A percentile compares a stretch with the other conserved stretches of the same genome.
phyloP scores from a whole-genome alignment of 92 coral and sea anemone species.

The Ricordea florida region DNA sequence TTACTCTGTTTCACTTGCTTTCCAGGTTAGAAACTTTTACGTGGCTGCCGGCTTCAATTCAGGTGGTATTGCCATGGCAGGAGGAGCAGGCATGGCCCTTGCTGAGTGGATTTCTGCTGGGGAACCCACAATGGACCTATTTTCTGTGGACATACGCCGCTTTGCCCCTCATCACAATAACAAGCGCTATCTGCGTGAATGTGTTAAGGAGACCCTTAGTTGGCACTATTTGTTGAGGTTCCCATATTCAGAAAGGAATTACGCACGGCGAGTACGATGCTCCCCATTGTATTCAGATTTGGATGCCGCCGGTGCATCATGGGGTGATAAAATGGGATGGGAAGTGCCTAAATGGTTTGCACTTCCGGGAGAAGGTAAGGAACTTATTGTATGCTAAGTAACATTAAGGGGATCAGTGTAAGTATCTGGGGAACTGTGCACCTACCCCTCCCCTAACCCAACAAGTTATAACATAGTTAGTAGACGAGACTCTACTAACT shows the following conservation, averaged over 20 bases:
- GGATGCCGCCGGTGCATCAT: slow-evolving; percentile 75
- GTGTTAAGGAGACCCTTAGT: slow-evolving; percentile 74
- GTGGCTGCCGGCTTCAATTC: slow-evolving; percentile 95
- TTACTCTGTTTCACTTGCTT: not conserved
- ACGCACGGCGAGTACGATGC: slow-evolving; percentile 60
- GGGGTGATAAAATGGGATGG: slow-evolving; percentile 93
- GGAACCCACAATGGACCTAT: slow-evolving; percentile 87
- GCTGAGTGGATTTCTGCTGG: slow-evolving; percentile 96
- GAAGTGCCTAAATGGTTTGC: slow-evolving; percentile 80
- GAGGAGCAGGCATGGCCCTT: slow-evolving; percentile 93
- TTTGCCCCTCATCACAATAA: slow-evolving; percentile 85
- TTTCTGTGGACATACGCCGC: slow-evolving; percentile 89
- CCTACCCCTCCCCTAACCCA: too few relatives aligned
- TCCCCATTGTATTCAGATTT: slow-evolving; percentile 75
- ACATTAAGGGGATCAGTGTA: too few relatives aligned
- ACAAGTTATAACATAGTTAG: too few relatives aligned
- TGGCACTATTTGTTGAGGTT: slow-evolving; percentile 79
- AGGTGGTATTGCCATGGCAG: slow-evolving; percentile 90
- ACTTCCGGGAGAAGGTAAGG: slow-evolving; percentile 62
- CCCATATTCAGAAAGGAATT: slow-evolving; percentile 71
- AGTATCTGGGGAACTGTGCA: too few relatives aligned
- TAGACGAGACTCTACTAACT: too few relatives aligned
- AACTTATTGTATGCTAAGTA: too few relatives aligned
- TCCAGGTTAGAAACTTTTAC: slow-evolving; percentile 83
- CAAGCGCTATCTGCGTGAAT: slow-evolving; percentile 84